These are phyloP conservation scores for Heliconius erato DNA, from an alignment of 2,888 invertebrate genomes.

Conservation along the genomic window DNA sequence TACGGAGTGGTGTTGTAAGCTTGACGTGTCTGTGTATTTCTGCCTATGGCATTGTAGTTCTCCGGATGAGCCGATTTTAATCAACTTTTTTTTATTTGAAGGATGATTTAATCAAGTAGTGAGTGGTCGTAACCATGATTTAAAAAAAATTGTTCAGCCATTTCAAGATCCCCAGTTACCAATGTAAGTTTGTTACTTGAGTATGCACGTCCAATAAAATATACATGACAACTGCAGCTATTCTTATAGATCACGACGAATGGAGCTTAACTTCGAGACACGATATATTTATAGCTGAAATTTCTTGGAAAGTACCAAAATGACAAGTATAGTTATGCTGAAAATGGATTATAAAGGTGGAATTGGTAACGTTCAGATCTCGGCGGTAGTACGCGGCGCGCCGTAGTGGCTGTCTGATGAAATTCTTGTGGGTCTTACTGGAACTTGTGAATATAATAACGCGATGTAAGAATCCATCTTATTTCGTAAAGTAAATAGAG, in stretches of 20 bases:
- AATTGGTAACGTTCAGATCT: slow-evolving; percentile 16
- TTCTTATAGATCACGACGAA: slow-evolving; percentile 24
- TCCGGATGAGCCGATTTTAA: too few species aligned
- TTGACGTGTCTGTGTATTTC: too few species aligned
- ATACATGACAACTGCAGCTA: not conserved
- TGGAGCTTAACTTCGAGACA: slow-evolving; percentile 13
- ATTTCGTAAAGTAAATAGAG: not conserved
- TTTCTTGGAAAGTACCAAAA: slow-evolving; percentile 10
- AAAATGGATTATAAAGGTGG: slow-evolving; percentile 31
- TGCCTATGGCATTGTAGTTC: too few species aligned
- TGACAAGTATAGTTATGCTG: slow-evolving; percentile 17
- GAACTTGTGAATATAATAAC: slow-evolving; percentile 30
- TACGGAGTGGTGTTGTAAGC: too few species aligned
- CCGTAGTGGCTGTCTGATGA: slow-evolving; percentile 32
- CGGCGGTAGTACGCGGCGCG: not conserved
- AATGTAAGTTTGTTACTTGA: not conserved
- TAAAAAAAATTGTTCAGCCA: too few species aligned
- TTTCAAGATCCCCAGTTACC: not conserved
- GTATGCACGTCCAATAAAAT: not conserved
- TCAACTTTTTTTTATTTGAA: too few species aligned
- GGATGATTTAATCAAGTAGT: too few species aligned
- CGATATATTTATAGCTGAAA: slow-evolving; percentile 19
- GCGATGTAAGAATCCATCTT: not conserved
- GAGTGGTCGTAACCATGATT: too few species aligned
- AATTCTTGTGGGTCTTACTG: slow-evolving; percentile 34